Base-by-base conservation (phyloP, 2,797 vertebrate genomes). In the Diglossa cyanea region DNA sequence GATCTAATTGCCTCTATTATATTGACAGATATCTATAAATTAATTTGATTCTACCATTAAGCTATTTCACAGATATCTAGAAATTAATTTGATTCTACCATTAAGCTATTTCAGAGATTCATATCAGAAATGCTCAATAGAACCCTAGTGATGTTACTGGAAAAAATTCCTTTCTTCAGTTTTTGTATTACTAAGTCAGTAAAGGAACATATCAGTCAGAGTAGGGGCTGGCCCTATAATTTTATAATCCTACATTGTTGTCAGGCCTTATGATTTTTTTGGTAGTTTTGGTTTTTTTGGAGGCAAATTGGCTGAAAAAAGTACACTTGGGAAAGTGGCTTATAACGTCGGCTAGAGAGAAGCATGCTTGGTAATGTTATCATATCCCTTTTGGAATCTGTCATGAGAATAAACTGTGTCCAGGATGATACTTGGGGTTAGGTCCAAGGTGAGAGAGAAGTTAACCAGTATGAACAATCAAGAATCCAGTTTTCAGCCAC, bases 71-170 rank as follows among this genome's bases (percentile, higher is more conserved):
- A 79, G 67, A 61, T 77, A 85, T 24, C 42, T 82, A 71, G 65
- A 85, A 93, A 79, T 67, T 10, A 21, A 25, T 89, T 91, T 48
- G 28, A 87, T 85, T 94, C 55, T 87, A 60, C 26, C 20, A 65
- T 75, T 92, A 87, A 87, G 10, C 15, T 89, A 30, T 80, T 89
- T 60, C 75, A 93, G 47, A 73, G 19, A 55, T 76, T 93, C 11
- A 5, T 61, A 60, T 63, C 30, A 89, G 53, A 89, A 92, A 85
- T 67, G 7, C 7, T 85, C 37, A 50, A 10, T 5, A 71, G 50
- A 77, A 85, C 10, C 24, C 17, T 57, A 33, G 10, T 35, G 15
- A 45, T 55, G 8, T 39, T 78, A 54, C 5, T 57, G 24, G 21
- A 33, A 87, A 93, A 76, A 80, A 37, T 1, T 35, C 6, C 10